Percentiles rank a stretch among this genome's conserved stretches.
Evolutionary conservation across 2,888 invertebrate species (phyloP).

Genomic region (Heliothis peltigera): DNA sequence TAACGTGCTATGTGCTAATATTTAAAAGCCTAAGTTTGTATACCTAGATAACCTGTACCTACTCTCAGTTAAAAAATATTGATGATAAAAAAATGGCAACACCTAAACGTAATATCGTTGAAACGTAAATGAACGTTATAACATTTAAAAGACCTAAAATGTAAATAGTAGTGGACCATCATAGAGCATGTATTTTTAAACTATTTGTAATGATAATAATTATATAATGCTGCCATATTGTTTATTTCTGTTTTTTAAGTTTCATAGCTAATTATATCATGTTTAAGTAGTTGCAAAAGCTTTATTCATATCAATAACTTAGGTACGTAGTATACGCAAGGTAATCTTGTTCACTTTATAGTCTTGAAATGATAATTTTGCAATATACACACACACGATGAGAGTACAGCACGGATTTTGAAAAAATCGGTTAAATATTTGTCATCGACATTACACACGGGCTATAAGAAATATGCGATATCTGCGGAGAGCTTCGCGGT

Average conservation of each 20-base stretch:
- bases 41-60: constrained; percentile 7
- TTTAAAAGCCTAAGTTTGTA: constrained; percentile 12
- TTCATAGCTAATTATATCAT: constrained; percentile 32
- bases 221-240: constrained; percentile 16
- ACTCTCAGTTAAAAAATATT: not conserved
- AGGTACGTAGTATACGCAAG: constrained; percentile 35
- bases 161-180: constrained; percentile 70
- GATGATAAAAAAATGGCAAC: constrained; percentile 10
- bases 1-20: not conserved
- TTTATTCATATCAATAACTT: constrained; percentile 55
- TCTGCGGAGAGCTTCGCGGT: no score
- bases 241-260: constrained; percentile 12
- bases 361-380: constrained; percentile 7
- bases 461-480: no score
- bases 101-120: constrained; percentile 11
- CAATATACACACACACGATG: not conserved
- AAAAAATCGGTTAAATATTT: not conserved
- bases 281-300: constrained; percentile 51
- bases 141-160: constrained; percentile 26
- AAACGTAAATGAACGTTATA: constrained; percentile 10
- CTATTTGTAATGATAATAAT: constrained; percentile 35
- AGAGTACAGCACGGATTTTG: constrained; percentile 10
- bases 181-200: constrained; percentile 50
- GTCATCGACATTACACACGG: no score
- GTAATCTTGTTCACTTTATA: constrained; percentile 17